A percentile compares a stretch with the other conserved stretches of the same genome.
These are phyloP conservation scores for Crotalus tigris DNA, from an alignment of 2,113 vertebrate species.

Conservation along the genomic window DNA sequence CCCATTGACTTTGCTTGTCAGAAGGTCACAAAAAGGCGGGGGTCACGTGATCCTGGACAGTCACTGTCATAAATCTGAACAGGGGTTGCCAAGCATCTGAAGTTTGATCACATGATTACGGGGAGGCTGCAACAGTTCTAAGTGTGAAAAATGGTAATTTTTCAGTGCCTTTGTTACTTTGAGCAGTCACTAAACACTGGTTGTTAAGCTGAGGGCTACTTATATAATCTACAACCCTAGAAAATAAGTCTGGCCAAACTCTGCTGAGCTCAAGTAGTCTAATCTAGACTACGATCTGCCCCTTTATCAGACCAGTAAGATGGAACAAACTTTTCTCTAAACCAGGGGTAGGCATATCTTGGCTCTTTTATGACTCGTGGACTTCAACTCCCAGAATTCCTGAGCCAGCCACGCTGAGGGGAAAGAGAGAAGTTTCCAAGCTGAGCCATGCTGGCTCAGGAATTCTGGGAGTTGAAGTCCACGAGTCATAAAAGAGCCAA, in stretches of 20 bases:
- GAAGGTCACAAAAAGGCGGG: fast-evolving
- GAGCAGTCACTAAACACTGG: background rate
- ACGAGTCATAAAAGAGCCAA: no score
- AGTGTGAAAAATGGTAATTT: background rate
- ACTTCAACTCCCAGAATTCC: no score
- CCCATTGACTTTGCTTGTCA: background rate
- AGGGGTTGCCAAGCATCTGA: background rate
- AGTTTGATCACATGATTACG: background rate
- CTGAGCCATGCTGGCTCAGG: no score
- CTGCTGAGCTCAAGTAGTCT: background rate
- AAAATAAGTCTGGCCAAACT: background rate
- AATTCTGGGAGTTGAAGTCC: no score
- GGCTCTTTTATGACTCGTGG: no score
- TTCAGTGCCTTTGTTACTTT: background rate
- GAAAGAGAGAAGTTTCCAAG: no score
- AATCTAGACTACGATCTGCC: background rate
- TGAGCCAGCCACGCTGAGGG: no score
- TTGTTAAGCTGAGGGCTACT: background rate
- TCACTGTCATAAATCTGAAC: background rate
- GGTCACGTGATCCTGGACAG: background rate
- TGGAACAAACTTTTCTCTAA: background rate
- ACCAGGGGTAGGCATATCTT: no score
- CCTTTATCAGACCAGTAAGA: background rate
- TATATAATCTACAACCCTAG: background rate
- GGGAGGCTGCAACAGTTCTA: background rate